phyloP scores from a whole-genome alignment of 1,140 invertebrate species.

The Drusus annulatus region DNA sequence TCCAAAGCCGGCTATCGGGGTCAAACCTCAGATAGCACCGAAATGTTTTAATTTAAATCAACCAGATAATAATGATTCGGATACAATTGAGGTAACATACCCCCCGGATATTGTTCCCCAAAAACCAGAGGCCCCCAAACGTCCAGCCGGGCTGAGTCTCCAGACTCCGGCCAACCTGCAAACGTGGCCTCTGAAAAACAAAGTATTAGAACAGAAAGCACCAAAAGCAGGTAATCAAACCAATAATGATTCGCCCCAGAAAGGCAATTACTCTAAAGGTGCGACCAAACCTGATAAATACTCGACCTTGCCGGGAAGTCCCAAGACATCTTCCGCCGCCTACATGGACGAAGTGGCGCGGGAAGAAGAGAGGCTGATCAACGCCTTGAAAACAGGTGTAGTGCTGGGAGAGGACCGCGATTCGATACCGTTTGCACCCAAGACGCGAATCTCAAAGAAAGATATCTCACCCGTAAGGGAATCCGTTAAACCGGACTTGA shows the following conservation, averaged over 20 bases:
- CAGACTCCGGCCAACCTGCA: conserved; percentile 64
- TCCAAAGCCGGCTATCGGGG: conserved; percentile 72
- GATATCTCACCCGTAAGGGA: conserved; percentile 56
- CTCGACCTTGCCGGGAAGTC: conserved; percentile 56
- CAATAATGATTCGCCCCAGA: conserved; percentile 26
- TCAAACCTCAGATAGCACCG: conserved; percentile 74
- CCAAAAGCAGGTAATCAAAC: conserved; percentile 47
- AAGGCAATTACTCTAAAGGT: conserved; percentile 49
- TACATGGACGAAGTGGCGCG: conserved; percentile 79
- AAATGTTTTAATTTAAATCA: conserved; percentile 64
- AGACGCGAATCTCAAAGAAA: conserved; percentile 51
- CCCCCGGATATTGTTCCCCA: conserved; percentile 66
- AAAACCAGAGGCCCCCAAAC: conserved; percentile 60
- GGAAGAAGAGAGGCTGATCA: conserved; percentile 85
- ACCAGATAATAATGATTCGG: conserved; percentile 68
- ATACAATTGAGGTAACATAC: conserved; percentile 70
- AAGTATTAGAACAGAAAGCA: conserved; percentile 63
- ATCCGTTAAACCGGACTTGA: conserved; percentile 66
- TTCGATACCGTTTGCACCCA: conserved; percentile 38
- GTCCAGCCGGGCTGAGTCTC: conserved; percentile 59
- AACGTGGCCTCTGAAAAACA: conserved; percentile 79
- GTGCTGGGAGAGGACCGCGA: conserved; percentile 71
- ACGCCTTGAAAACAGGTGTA: conserved; percentile 83
- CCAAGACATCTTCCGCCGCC: conserved; percentile 59
- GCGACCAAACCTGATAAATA: conserved; percentile 54